Evolutionary conservation across 2,888 invertebrate genomes (phyloP), one percentile per base, ranked within the genome.

Genomic region (Drosophila macrospina): DNA sequence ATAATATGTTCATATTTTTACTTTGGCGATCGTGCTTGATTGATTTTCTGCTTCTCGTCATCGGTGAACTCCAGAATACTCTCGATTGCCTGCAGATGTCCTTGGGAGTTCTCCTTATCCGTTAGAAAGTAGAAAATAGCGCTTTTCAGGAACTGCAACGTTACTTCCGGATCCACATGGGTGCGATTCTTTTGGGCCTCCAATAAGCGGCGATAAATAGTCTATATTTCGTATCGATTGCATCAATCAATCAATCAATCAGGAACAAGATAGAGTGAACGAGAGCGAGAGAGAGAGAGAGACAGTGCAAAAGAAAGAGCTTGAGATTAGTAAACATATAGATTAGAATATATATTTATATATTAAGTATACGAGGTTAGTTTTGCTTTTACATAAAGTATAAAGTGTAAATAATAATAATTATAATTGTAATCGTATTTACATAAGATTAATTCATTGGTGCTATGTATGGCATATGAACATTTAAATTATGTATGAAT

Each of bases 71-170:
- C 97, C 82, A 98, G 93, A 88, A 98, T 98, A 91, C 97, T 98
- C 92, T 98, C 97, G 78, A 98, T 98, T 54, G 97, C 98, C 81
- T 91, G 91, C 66, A 98, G 93, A 91, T 98, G 98, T 13, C 97
- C 97, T 85, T 96, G 96, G 59, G 96, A 96, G 90, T 97, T 97
- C 91, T 98, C 97, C 80, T 95, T 96, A 91, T 98, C 97, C 2
- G 97, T 96, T 64, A 98, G 93, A 92, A 97, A 98, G 91, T 98
- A 98, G 92, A 97, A 98, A 88, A 98, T 95, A 56, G 98, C 98
- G 69, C 98, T 98, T 93, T 97, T 98, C 72, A 98, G 94, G 93
- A 98, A 98, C 92, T 97, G 97, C 89, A 98, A 93, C 16, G 97
- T 97, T 77, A 98, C 96, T 92, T 97, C 97, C n/a, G 98, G 97